A percentile compares a stretch with the other conserved stretches of the same genome.
These are phyloP conservation scores for Melanargia galathea DNA, from an alignment of 2,888 invertebrate genomes.

Conservation along the genomic window DNA sequence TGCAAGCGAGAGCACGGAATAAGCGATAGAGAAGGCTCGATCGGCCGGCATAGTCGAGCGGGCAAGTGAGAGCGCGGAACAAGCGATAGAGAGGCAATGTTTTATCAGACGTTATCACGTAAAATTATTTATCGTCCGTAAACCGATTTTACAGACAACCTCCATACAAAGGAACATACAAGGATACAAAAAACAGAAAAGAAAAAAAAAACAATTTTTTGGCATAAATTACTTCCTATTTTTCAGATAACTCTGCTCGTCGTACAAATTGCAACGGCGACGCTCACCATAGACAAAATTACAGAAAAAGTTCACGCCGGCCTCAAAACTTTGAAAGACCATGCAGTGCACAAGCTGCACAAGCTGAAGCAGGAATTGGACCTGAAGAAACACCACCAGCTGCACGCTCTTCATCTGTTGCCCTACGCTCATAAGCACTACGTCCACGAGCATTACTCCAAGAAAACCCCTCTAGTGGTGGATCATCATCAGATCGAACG, in stretches of 20 bases:
- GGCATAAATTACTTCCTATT: constrained; percentile 3
- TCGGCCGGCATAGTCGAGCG: too few relatives aligned
- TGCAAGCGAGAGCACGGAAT: too few relatives aligned
- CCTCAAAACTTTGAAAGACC: constrained; percentile 46
- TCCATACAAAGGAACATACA: too few relatives aligned
- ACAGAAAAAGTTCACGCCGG: constrained; percentile 52
- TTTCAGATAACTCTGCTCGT: constrained; percentile 59
- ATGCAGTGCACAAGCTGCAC: constrained; percentile 50
- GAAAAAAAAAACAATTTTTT: too few relatives aligned
- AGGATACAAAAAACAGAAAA: too few relatives aligned
- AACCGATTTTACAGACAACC: too few relatives aligned
- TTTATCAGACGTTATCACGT: too few relatives aligned
- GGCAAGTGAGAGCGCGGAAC: too few relatives aligned
- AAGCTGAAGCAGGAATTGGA: constrained; percentile 47
- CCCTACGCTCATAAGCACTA: constrained; percentile 43
- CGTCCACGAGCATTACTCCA: constrained; percentile 43
- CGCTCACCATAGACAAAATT: constrained; percentile 57
- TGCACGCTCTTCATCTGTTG: constrained; percentile 38
- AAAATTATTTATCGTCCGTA: too few relatives aligned
- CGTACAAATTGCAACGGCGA: constrained; percentile 54
- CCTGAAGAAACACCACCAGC: constrained; percentile 44
- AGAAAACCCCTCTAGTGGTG: constrained; percentile 42
- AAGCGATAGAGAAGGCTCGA: too few relatives aligned
- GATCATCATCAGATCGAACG: constrained; percentile 46
- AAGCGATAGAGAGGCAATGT: too few relatives aligned